Base-by-base conservation (phyloP, 2,888 invertebrate species). In the Rhingia campestris region DNA sequence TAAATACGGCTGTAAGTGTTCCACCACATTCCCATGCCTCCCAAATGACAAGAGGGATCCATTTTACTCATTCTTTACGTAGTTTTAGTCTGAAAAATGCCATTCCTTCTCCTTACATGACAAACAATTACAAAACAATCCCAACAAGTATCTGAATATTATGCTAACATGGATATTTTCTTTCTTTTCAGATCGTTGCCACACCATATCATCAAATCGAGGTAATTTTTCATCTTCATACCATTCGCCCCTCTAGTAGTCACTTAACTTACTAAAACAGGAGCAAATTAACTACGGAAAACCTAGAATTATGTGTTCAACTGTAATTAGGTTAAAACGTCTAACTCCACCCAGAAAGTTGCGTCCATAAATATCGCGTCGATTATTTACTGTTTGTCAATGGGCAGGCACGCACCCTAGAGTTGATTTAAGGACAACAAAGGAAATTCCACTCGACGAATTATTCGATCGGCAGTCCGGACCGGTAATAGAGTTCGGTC, bases 321-420 rank as follows among this genome's bases (percentile, higher is more conserved):
- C 22, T 22, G 5, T 54, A 66, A 66, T 66, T 66, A 53, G 66
- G 54, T 43, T 53, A 66, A 53, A 66, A 66, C 53, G 14, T 53
- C 53, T 4, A 66, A 39, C 51, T 53, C 30, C 41, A 43, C 66
- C 66, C 43, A 66, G 10, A 6, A 1, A 39, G 32, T 53, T 66
- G 41, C 5, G 32, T 12, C 37, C 66, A 33, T 53, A 53, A 66
- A 66, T 22, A 54, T 54, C 33, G 4, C 6, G 14, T 6, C 35
- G 33, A 43, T 66, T 66, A 35, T 54, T 66, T 54, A 33, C 43
- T 43, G 54, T 43, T 33, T 66, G 53, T 35, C 53, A 54, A 43
- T 66, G 43, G 33, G 53, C n/a, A 41, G 6, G 33, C 66, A 66
- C 66, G 53, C 53, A 45, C 41, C 53, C n/a, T 10, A 2, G 37